Evolutionary conservation across 2,888 invertebrate species (phyloP).

Genomic region (Nipponacmea schrenckii): DNA sequence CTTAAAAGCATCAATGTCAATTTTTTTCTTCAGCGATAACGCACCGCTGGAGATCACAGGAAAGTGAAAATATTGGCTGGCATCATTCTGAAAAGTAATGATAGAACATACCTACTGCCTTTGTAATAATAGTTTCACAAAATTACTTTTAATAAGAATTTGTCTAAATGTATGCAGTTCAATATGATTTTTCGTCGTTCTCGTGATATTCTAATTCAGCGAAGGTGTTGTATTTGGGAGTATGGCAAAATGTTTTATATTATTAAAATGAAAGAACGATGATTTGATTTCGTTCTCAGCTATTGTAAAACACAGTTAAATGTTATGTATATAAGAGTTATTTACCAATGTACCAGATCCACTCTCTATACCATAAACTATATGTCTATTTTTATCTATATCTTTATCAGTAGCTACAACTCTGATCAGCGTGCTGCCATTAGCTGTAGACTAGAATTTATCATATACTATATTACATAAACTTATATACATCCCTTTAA

Average conservation of each 20-base stretch:
- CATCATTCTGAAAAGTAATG: neutral
- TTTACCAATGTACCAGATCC: neutral
- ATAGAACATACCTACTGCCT: neutral
- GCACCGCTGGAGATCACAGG: neutral
- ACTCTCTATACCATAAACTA: slow-evolving; percentile 1
- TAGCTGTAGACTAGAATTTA: neutral
- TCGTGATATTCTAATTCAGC: no score
- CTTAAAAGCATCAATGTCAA: neutral
- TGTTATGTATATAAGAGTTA: neutral
- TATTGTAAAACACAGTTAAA: no score
- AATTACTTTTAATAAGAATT: no score
- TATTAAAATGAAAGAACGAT: no score
- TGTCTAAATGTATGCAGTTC: no score
- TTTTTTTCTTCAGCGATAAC: neutral
- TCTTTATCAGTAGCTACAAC: slow-evolving; percentile 1
- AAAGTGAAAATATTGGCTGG: neutral
- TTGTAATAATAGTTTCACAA: no score
- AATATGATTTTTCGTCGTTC: no score
- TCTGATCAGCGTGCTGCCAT: neutral
- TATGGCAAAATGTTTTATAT: no score
- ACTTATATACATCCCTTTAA: no score
- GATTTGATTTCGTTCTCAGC: no score
- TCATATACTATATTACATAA: neutral
- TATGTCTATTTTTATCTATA: neutral
- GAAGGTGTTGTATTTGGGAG: no score